Evolutionary conservation across 1,140 invertebrate species (phyloP).

Genomic region (Drosophila pruinosa): DNA sequence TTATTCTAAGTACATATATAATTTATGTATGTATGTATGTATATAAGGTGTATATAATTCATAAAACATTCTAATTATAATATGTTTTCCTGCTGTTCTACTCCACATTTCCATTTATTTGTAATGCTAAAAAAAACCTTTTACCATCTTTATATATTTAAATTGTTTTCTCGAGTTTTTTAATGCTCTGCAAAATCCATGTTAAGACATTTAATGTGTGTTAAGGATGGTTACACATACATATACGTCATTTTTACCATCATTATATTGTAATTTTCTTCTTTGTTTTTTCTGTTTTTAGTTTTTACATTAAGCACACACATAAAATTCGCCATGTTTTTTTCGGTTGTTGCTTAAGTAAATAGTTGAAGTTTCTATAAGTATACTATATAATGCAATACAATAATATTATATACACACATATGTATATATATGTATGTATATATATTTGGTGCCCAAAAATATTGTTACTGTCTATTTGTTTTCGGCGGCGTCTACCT

Average conservation of each 20-base stretch:
- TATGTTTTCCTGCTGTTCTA: constrained; percentile 34
- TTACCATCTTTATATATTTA: constrained; percentile 1
- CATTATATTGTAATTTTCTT: not conserved
- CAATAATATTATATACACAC: constrained; percentile 27
- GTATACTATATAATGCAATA: constrained; percentile 21
- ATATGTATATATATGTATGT: constrained; percentile 47
- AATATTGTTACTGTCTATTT: constrained; percentile 71
- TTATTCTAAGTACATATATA: constrained; percentile 14
- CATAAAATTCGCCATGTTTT: constrained; percentile 43
- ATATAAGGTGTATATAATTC: constrained; percentile 77
- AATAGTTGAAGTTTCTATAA: constrained; percentile 4
- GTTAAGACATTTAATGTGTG: constrained; percentile 1
- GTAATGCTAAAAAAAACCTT: constrained; percentile 58
- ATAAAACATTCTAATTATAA: constrained; percentile 76
- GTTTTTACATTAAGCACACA: not conserved
- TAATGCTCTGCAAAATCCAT: not conserved
- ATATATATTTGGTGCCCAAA: constrained; percentile 77
- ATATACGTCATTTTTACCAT: not conserved
- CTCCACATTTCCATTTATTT: constrained; percentile 6
- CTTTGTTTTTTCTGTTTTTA: not conserved
- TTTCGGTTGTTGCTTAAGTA: not conserved
- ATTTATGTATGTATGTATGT: constrained; percentile 45
- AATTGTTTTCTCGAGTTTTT: not conserved
- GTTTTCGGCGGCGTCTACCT: constrained; percentile 10
- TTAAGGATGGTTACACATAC: not conserved